phyloP scores from a whole-genome alignment of 2,888 invertebrate species.

The Nomada lathburiana region DNA sequence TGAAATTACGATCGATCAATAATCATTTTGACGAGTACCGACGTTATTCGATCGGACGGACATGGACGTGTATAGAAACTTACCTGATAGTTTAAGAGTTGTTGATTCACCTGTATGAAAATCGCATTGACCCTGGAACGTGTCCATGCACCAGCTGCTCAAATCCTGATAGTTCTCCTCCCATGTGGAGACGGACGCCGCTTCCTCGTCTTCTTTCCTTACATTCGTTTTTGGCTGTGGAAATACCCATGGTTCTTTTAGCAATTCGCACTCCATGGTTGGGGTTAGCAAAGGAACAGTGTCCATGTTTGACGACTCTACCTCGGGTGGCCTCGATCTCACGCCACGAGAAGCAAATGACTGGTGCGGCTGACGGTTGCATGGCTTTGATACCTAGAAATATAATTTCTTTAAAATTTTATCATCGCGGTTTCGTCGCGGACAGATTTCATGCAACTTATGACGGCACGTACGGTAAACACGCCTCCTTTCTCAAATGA shows the following conservation, averaged over 20 bases:
- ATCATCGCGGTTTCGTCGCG: background rate
- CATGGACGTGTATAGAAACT: constrained; percentile 13
- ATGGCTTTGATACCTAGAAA: constrained; percentile 76
- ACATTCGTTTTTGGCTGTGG: constrained; percentile 53
- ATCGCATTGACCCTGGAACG: constrained; percentile 79
- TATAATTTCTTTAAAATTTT: constrained; percentile 26
- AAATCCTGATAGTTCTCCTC: constrained; percentile 90
- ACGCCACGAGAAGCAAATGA: constrained; percentile 83
- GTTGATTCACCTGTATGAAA: constrained; percentile 83
- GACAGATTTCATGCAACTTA: background rate
- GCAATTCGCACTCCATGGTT: constrained; percentile 74
- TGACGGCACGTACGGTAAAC: constrained; percentile 76
- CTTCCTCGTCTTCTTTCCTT: constrained; percentile 63
- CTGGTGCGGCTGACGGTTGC: constrained; percentile 77
- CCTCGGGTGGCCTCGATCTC: constrained; percentile 77
- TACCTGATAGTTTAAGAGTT: constrained; percentile 78
- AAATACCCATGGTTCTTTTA: constrained; percentile 70
- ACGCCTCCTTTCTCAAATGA: constrained; percentile 81
- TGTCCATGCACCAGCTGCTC: constrained; percentile 86
- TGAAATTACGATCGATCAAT: background rate
- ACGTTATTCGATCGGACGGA: background rate
- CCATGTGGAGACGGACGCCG: constrained; percentile 74
- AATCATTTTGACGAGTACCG: too few species aligned
- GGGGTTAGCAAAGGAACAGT: constrained; percentile 76
- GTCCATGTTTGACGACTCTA: constrained; percentile 69